phyloP scores from a whole-genome alignment of 2,113 vertebrate genomes.

The Ellobius talpinus region DNA sequence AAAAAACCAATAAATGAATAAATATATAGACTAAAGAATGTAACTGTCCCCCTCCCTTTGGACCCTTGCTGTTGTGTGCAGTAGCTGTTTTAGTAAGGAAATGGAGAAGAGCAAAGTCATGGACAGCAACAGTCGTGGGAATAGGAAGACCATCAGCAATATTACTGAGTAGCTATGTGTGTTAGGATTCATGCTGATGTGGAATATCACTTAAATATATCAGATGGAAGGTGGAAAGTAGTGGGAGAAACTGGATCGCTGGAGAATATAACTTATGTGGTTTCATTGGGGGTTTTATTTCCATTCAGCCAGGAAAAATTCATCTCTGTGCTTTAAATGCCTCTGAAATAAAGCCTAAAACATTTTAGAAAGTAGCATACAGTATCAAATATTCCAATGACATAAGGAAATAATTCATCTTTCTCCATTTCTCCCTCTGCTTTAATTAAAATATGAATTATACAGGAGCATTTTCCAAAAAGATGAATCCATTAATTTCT shows the following conservation, averaged over 20 bases:
- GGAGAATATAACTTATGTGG: background rate
- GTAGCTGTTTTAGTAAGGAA: background rate
- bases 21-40: background rate
- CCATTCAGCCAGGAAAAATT: constrained; percentile 50
- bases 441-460: constrained; percentile 65
- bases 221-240: background rate
- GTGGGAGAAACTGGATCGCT: constrained; percentile 13
- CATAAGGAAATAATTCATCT: constrained; percentile 42
- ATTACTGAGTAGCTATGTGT: background rate
- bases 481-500: constrained; percentile 34
- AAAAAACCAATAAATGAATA: background rate
- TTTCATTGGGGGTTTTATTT: constrained; percentile 73
- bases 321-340: constrained; percentile 34
- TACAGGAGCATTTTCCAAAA: background rate
- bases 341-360: constrained; percentile 60
- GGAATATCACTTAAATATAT: background rate
- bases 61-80: no score
- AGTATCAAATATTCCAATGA: constrained; percentile 37
- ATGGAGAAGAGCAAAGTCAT: background rate
- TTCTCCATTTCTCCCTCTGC: background rate
- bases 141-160: background rate
- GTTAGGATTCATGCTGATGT: background rate
- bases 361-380: constrained; percentile 58
- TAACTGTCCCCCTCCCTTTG: background rate
- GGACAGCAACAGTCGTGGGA: background rate